Conservation (phyloP, 2,113 vertebrate genomes). For the Typhlomys cinereus region DNA sequence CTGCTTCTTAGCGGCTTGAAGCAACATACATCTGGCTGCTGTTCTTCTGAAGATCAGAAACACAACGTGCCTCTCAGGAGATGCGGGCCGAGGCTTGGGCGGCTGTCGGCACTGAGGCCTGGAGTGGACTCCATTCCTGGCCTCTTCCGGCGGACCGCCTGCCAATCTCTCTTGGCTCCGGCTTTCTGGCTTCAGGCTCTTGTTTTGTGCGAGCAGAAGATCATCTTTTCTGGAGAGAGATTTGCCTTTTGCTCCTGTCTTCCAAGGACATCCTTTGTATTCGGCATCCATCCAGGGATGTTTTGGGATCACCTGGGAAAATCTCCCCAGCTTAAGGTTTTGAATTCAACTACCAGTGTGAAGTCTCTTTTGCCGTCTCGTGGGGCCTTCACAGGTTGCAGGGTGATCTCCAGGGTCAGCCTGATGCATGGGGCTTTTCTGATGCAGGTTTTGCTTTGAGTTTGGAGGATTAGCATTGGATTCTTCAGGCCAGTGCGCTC, state of each 20-base stretch:
- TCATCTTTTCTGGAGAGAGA: neutral
- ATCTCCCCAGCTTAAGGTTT: neutral
- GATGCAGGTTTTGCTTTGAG: neutral
- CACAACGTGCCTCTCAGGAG: neutral
- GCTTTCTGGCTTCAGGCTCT: neutral
- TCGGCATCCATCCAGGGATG: neutral
- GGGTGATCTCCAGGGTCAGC: neutral
- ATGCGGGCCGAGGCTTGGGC: neutral
- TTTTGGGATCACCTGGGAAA: neutral
- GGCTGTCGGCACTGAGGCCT: neutral
- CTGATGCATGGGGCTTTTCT: neutral
- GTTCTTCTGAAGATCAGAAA: neutral
- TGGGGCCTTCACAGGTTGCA: neutral
- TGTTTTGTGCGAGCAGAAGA: neutral
- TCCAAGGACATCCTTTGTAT: neutral
- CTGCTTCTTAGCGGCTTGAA: neutral
- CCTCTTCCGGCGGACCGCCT: neutral
- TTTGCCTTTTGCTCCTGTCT: neutral
- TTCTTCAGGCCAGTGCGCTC: neutral
- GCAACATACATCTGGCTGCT: neutral
- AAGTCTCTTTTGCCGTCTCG: neutral
- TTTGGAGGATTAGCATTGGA: neutral
- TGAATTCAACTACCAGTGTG: neutral
- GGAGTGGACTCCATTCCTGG: neutral
- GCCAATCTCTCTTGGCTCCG: neutral